phyloP scores from a whole-genome alignment of 64 coral and sea anemone genomes.

The Pachyseris speciosa region DNA sequence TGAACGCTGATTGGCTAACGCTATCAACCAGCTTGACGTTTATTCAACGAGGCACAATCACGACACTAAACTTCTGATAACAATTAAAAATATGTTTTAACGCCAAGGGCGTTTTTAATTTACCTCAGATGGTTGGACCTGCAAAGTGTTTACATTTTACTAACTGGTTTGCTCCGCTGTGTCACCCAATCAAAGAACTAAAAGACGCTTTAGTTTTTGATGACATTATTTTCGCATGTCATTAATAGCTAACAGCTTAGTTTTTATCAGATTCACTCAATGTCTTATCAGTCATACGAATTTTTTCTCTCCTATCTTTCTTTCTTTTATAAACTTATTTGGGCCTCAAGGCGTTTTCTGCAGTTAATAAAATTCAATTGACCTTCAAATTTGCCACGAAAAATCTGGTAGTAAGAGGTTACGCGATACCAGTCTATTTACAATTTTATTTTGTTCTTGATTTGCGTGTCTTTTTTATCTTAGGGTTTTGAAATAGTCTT shows the following conservation, averaged over 20 bases:
- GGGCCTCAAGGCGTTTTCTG: too few species aligned
- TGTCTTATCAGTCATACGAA: too few species aligned
- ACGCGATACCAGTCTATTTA: too few species aligned
- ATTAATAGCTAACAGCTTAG: neutral
- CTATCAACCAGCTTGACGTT: neutral
- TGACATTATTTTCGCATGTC: neutral
- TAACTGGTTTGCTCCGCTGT: neutral
- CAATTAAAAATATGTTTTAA: neutral
- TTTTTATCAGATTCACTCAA: too few species aligned
- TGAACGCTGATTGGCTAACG: neutral
- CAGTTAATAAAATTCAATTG: too few species aligned
- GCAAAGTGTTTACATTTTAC: neutral
- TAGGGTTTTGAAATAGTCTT: too few species aligned
- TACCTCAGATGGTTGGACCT: slow-evolving; percentile 12
- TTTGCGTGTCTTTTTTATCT: too few species aligned
- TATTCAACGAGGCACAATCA: neutral
- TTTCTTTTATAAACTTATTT: neutral
- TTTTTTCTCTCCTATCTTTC: neutral
- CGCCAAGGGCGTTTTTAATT: neutral
- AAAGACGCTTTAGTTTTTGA: neutral
- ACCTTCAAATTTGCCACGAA: too few species aligned
- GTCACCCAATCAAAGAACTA: neutral
- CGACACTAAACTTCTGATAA: neutral
- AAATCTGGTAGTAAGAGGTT: too few species aligned
- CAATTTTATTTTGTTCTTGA: too few species aligned